Base-by-base conservation (phyloP, 2,797 vertebrate species). In the Diglossa cyanea region DNA sequence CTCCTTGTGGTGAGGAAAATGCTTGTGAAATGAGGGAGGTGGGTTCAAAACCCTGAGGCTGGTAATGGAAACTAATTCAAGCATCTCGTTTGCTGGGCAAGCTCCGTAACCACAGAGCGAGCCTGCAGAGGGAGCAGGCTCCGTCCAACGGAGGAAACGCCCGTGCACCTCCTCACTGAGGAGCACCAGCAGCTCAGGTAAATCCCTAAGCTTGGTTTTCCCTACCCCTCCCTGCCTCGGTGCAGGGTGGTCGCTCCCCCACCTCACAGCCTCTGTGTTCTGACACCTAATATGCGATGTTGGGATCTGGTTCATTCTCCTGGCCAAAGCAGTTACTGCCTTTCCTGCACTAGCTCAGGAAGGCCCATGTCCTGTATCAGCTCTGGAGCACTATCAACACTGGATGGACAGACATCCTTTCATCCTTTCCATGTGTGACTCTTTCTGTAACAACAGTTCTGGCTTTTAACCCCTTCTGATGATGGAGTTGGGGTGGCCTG, bases 231-330 rank as follows among this genome's bases (percentile, higher is more conserved):
- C 33, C 44, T 17, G 47, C 57, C 63, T 30, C 4, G 0, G 10
- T 5, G 24, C 26, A n/a, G 54, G n/a, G 19, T 17, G 13, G 66
- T 3, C 5, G 1, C 50, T 54, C 48, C 55, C 33, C 1, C 0
- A 45, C 31, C 17, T 0, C 0, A 30, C 5, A 60, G 37, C 30
- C 37, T 33, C 37, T 1, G 1, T 10, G 12, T 30, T 75, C 62
- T 39, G 19, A 28, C 55, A 50, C 17, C 5, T 12, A 25, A 18
- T 0, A 6, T 0, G 2, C 2, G 37, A 39, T 1, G 0, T 0
- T 23, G n/a, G 21, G 55, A 4, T 66, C 40, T 55, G 39, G 15
- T 47, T 88, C 39, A 6, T 31, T 44, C 33, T 30, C n/a, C 18
- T 5, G 21, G 42, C 48, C n/a, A 47, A 79, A 82, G 39, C 71